phyloP scores from a whole-genome alignment of 2,888 invertebrate genomes.

The Euproctis similis region DNA sequence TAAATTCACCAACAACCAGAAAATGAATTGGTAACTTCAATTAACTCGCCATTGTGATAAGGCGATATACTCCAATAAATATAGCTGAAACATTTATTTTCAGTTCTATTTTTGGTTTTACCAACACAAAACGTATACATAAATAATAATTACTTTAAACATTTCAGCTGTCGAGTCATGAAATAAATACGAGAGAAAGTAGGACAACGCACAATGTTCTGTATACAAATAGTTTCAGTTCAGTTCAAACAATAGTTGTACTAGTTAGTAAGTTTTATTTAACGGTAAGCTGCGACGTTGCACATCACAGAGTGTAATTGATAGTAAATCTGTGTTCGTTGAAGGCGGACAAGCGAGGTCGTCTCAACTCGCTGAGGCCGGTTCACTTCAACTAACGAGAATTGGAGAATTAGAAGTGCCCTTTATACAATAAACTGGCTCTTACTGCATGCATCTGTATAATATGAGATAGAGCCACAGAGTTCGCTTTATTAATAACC shows the following conservation, averaged over 20 bases:
- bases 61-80: background rate
- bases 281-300: constrained; percentile 13
- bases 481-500: too few species aligned
- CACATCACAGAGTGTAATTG: constrained; percentile 16
- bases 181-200: constrained; percentile 9
- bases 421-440: too few species aligned
- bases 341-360: constrained; percentile 8
- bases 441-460: too few species aligned
- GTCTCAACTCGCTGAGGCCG: constrained; percentile 14
- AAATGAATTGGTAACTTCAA: too few species aligned
- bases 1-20: too few species aligned
- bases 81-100: constrained; percentile 1
- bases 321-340: constrained; percentile 16
- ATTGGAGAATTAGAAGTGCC: constrained; percentile 22
- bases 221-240: constrained; percentile 10
- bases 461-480: too few species aligned
- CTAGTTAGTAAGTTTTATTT: constrained; percentile 16
- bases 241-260: constrained; percentile 10
- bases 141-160: too few species aligned
- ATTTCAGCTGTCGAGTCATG: too few species aligned
- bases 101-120: constrained; percentile 10
- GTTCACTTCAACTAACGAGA: constrained; percentile 10
- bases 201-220: constrained; percentile 7
- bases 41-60: too few species aligned
- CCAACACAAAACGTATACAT: too few species aligned